Base-by-base conservation (phyloP, 2,888 invertebrate species). In the Thumatha senex region DNA sequence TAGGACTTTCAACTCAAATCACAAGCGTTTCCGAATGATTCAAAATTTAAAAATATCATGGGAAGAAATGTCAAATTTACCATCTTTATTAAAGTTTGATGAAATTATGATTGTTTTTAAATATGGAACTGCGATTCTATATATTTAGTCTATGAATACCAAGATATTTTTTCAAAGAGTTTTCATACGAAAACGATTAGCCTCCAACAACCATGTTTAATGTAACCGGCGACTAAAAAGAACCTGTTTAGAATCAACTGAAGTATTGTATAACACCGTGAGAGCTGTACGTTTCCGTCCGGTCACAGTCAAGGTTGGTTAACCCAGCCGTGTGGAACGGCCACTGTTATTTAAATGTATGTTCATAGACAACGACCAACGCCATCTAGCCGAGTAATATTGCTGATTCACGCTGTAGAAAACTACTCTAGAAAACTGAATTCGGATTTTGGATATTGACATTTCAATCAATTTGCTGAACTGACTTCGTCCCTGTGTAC, bases 201-300 rank as follows among this genome's bases (percentile, higher is more conserved):
- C 54, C 58, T 60, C 66, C 58, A 56, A 51, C 43, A 63, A 44
- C 56, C 54, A 48, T 56, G 58, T 58, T 57, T 56, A 63, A 66
- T 66, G 56, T 57, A 41, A 55, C 47, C 18, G 46, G 42, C 52
- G 42, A 46, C 51, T 61, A 65, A 58, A 58, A 56, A 56, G 60
- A 78, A 79, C 78, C 74, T 58, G 78, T 76, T 77, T 70, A 49
- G 55, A 64, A 57, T 59, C 46, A 58, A 71, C 67, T 68, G 70
- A 67, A 72, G 66, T 70, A 72, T 74, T 76, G 68, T 74, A 66
- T 72, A 69, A 66, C 58, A 68, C 61, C 73, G 70, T 73, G 74
- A 72, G 76, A 75, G 67, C 63, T 60, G 45, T 40, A 36, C 47
- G 65, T 67, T 70, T 74, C 72, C 72, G 68, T 61, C 65, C 62